Base-by-base conservation (phyloP, 2,113 vertebrate genomes). In the Seriola quinqueradiata region DNA sequence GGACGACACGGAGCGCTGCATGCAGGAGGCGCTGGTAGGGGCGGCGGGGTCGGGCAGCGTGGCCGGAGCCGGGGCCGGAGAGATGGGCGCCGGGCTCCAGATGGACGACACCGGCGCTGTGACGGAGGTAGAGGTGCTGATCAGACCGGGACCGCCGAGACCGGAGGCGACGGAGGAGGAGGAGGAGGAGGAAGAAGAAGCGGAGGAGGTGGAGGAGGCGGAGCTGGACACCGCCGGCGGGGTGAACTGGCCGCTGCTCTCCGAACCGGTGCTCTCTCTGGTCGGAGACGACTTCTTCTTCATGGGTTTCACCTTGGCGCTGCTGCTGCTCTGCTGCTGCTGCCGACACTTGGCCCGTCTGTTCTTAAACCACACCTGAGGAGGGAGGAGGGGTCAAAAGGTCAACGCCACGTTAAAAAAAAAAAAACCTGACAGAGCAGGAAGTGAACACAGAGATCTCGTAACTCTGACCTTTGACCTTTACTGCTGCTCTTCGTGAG, bases 311-410 rank as follows among this genome's bases (percentile, higher is more conserved):
- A 93, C 96, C 92, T 99, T 99, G 90, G 95, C 85, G 55, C 93
- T 95, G 61, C 82, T 90, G 50, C 96, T 95, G 38, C 95, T 97
- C 94, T 98, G 97, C 89, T 97, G 97, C 90, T 97, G 97, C 94
- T 98, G 97, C 3, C 98, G 95, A 71, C 96, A 96, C 65, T 96
- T 96, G 0, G 96, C 96, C 5, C 96, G 87, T 3, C 96, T 52
- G 93, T 99, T 99, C 93, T 99, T 99, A 89, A 99, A 99, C 98
- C 98, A 99, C 8, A 99, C 98, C 98, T 99, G 92, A 54, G 32
- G 65, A 81, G 13, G 44, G 86, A 46, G 50, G 16, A 75, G 68
- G 42, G 19, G 61, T 58, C 23, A 86, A 48, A 48, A 75, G 79
- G 71, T 92, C 76, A 89, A 2, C 10, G 1, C 36, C 64, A 44